Base-by-base conservation (phyloP, 2,888 invertebrate species). In the Diadegma fenestrale region DNA sequence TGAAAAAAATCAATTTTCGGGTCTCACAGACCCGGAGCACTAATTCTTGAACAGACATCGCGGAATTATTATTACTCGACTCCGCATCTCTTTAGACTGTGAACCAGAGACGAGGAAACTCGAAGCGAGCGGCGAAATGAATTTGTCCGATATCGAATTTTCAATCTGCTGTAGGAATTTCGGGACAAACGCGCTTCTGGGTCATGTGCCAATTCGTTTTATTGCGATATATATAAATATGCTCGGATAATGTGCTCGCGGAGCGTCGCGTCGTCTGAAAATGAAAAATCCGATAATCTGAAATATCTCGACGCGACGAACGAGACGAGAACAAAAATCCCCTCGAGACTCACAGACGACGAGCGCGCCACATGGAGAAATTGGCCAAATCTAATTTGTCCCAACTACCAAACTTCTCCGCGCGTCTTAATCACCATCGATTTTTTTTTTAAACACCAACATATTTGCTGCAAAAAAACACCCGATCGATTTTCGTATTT, bases 201-300 rank as follows among this genome's bases (percentile, higher is more conserved):
- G 82, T 82, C 82, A 72, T 66, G 77, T 78, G 33, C 71, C 82
- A 45, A 72, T 82, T 78, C 61, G 73, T 48, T 68, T 61, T 26
- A 63, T 63, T 33, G 17, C 22, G 41, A 37, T 68, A 41, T 75
- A 75, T 45, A 75, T 30, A 30, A 48, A 75, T 71, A 71, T 71
- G 51, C 10, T 17, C 26, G 3, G 12, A 22, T 37, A 17, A 37
- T 3, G n/a, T 64, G 19, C 14, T 37, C 64, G 37, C 26, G 7
- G 3, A 2, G 37, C 71, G 72, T 37, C 79, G 61, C 72, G 80
- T 84, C 76, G 77, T 72, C 66, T 66, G 73, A 68, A 81, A 85
- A 81, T 81, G 81, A 85, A 85, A 85, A 78, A 81, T 81, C 69
- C 77, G 63, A 81, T 85, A 85, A 85, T 73, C 81, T 33, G 54